These are phyloP conservation scores for Dendropsophus ebraccatus DNA, from an alignment of 2,113 vertebrate genomes.

Conservation along the genomic window DNA sequence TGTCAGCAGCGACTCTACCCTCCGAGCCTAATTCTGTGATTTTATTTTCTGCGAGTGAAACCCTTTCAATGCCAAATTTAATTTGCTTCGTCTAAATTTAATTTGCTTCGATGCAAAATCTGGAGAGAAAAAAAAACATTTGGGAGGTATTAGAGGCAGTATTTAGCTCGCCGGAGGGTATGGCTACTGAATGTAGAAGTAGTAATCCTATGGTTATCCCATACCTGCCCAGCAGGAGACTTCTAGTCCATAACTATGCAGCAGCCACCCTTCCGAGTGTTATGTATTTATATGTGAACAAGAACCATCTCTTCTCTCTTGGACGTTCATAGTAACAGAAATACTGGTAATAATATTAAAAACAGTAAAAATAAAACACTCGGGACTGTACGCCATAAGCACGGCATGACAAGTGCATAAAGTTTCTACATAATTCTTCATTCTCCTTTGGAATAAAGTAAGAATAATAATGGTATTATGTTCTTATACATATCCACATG, in stretches of 20 bases:
- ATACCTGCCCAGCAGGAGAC: not conserved
- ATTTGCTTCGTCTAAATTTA: not conserved
- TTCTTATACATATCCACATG: no score
- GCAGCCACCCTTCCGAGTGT: no score
- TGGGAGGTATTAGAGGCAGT: no score
- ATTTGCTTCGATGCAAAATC: not conserved
- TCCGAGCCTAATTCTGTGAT: not conserved
- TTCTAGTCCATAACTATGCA: not conserved
- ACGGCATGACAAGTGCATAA: no score
- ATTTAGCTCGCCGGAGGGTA: not conserved
- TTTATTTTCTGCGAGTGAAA: not conserved
- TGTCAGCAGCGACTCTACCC: slow-evolving; percentile 26
- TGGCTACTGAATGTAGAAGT: not conserved
- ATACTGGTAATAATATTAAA: not conserved
- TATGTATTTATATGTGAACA: no score
- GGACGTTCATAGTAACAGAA: no score
- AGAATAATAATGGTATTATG: no score
- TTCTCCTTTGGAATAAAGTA: no score
- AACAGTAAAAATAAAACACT: not conserved
- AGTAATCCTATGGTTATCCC: not conserved
- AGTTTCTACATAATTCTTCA: no score
- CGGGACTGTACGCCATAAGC: no score
- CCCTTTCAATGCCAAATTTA: not conserved
- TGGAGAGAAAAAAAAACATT: not conserved
- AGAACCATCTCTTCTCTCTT: no score